Evolutionary conservation across 2,113 vertebrate species (phyloP), one percentile per base, ranked within the genome.

Genomic region (Cacatua alba): DNA sequence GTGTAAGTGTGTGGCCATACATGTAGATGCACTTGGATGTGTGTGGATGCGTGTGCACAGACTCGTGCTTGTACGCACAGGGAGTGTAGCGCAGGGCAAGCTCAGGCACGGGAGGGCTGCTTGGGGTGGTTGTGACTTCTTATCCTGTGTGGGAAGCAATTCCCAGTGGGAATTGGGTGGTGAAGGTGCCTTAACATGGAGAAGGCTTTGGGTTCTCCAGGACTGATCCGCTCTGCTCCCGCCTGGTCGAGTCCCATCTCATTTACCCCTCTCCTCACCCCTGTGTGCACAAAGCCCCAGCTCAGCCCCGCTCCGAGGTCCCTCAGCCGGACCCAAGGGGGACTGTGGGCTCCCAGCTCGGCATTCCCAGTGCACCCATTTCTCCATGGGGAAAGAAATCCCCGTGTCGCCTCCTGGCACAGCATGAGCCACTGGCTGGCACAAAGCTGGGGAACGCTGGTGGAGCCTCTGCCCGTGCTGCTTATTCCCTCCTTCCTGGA

Each of bases 261-360:
- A 0, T 7, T n/a, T 8, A 4, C 48, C 29, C 48, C 53, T 8
- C 28, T 7, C 75, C 64, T 14, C 0, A 1, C 7, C 71, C 13
- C 53, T 1, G 43, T 0, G 41, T 8, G 64, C 64, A 2, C 59
- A 1, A 20, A 11, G 24, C 5, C 39, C 62, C 0, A 19, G 17
- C 72, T 37, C 72, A 9, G 1, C 33, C 5, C 21, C 3, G 7
- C 6, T 5, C 43, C 5, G 0, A 37, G 14, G 25, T 0, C 17
- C 70, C 43, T 7, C 43, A 20, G 44, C 5, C 0, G 7, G 23
- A 0, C 0, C 21, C 13, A 0, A 5, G 52, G 9, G 41, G 25
- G 33, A 33, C 8, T 1, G 1, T 2, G 60, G 10, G 19, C 43
- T 84, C 90, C 0, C 65, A 2, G 1, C 41, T 29, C 4, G 13